These are phyloP conservation scores for Drosophila tripunctata DNA, from an alignment of 2,888 invertebrate species.

Conservation along the genomic window DNA sequence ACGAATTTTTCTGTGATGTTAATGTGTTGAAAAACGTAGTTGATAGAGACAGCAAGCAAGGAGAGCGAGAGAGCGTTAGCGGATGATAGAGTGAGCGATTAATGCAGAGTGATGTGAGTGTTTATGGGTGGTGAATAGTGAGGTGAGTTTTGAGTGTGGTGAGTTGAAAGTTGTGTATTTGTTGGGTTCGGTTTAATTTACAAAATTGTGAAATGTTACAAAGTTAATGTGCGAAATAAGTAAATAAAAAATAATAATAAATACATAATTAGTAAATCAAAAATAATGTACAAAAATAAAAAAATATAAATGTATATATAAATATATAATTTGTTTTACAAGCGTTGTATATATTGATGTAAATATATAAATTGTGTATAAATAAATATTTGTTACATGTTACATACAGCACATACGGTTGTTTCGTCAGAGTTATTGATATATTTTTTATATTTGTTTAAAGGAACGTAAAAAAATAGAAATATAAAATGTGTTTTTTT, in stretches of 20 bases:
- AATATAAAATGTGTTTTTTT: no score
- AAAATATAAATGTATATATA: conserved; percentile 7
- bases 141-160: conserved; percentile 16
- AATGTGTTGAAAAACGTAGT: conserved; percentile 66
- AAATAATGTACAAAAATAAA: conserved; percentile 23
- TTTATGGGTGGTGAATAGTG: conserved; percentile 11
- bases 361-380: conserved; percentile 4
- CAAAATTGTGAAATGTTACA: conserved; percentile 15
- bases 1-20: conserved; percentile 85
- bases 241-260: conserved; percentile 49
- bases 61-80: background rate
- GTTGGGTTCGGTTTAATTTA: conserved; percentile 1
- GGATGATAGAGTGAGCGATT: conserved; percentile 1
- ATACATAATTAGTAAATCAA: conserved; percentile 52
- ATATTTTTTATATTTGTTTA: background rate
- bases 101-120: conserved; percentile 11
- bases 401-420: conserved; percentile 3
- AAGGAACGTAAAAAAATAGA: background rate
- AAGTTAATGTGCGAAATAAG: conserved; percentile 57
- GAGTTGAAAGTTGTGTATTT: conserved; percentile 1
- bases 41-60: background rate
- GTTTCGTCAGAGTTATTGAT: conserved; percentile 16
- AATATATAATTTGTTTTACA: background rate
- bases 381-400: conserved; percentile 17
- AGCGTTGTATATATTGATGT: no score